Conservation (phyloP, 1,140 invertebrate genomes). For the Diplogasteroides magnus region DNA sequence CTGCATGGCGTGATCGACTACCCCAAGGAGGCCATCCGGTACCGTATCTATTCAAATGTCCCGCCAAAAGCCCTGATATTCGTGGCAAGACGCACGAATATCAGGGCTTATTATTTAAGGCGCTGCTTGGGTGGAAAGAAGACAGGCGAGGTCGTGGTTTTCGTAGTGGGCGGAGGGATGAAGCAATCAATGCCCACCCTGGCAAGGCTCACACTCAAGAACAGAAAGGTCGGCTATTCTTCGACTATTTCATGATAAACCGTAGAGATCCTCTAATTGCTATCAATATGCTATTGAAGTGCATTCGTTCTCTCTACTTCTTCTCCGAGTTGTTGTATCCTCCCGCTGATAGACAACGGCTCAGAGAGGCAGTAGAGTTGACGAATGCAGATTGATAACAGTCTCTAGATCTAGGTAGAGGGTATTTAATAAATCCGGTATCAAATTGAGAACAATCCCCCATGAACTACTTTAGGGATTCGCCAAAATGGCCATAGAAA, state of each 20-base stretch:
- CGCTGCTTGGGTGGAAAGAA: slow-evolving; percentile 56
- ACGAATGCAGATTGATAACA: no score
- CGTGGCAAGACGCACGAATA: slow-evolving; percentile 29
- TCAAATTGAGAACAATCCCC: no score
- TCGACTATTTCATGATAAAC: no score
- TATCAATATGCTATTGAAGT: no score
- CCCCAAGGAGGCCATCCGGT: slow-evolving; percentile 33
- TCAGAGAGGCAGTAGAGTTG: no score
- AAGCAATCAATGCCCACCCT: slow-evolving; percentile 57
- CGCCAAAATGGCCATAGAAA: slow-evolving; percentile 55
- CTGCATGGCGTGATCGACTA: slow-evolving; percentile 43
- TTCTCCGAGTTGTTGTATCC: no score
- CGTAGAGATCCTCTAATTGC: no score
- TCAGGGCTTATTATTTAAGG: no score
- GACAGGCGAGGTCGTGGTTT: slow-evolving; percentile 38
- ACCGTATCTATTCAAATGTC: not conserved
- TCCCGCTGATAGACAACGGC: no score
- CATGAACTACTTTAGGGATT: slow-evolving; percentile 49
- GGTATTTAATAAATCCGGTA: no score
- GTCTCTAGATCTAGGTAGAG: no score
- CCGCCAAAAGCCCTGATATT: slow-evolving; percentile 17
- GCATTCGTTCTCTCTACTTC: no score
- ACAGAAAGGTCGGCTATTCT: slow-evolving; percentile 55
- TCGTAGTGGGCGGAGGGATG: slow-evolving; percentile 55
- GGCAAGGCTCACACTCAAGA: slow-evolving; percentile 52